Base-by-base conservation (phyloP, 2,888 invertebrate species). In the Parelbella ahira region DNA sequence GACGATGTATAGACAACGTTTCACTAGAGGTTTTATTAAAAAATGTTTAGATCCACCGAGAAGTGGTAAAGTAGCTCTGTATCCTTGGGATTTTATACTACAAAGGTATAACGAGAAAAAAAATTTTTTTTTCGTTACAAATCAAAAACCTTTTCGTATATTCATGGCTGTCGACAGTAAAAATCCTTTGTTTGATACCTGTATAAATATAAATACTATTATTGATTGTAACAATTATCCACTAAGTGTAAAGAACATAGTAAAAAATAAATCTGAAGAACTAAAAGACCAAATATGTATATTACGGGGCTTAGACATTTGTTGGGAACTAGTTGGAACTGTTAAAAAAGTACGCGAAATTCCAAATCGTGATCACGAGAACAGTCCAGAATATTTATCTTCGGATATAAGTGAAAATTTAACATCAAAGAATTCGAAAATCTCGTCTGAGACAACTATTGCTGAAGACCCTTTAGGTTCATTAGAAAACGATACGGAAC, bases 271-370 rank as follows among this genome's bases (percentile, higher is more conserved):
- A 18, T 62, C 21, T 2, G 42, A 54, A n/a, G 62, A 69, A 42
- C 48, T 68, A 33, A 70, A 75, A 50, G 77, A 82, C 33, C 70
- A 67, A 43, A 79, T 83, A 60, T 81, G 79, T 51, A 80, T 88
- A 54, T 61, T 88, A 52, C 63, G 63, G 51, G 88, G 88, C n/a
- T 61, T 74, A 47, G 28, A 63, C 10, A 50, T 65, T 47, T 83
- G 81, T 47, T 88, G 88, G 88, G 83, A 88, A 66, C 50, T 87
- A 30, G 60, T 78, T 41, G 84, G 84, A 4, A 69, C 76, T 28
- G 75, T 80, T 9, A 62, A 70, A 33, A 83, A 81, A 65, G 48
- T 74, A 29, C 53, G 47, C 15, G 50, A 50, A 36, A 38, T 43
- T 20, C 2, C 4, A 15, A n/a, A n/a, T n/a, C n/a, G n/a, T n/a